phyloP scores from a whole-genome alignment of 1,140 invertebrate species.

The Spodoptera litura region DNA sequence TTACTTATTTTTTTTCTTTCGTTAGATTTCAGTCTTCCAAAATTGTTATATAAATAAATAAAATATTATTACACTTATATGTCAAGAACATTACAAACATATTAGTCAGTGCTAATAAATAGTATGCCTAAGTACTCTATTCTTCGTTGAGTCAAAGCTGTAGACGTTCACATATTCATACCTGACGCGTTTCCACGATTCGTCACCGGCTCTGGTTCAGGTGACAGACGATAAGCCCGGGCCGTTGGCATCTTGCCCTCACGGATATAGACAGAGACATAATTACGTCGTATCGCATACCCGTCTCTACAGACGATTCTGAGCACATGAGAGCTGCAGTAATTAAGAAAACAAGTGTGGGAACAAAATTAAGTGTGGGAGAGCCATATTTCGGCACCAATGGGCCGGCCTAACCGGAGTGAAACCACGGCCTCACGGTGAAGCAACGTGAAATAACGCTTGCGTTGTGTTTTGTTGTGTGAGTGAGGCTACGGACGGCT shows the following conservation, averaged over 20 bases:
- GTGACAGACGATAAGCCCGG: constrained; percentile 70
- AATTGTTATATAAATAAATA: too few species aligned
- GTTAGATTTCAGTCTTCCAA: too few species aligned
- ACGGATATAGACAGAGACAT: constrained; percentile 75
- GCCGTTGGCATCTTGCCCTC: constrained; percentile 74
- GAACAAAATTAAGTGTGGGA: too few species aligned
- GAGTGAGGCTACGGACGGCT: too few species aligned
- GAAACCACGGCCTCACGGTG: too few species aligned
- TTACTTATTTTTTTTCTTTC: too few species aligned
- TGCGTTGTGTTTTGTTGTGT: too few species aligned
- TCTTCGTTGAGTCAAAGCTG: constrained; percentile 14
- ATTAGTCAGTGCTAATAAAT: neutral
- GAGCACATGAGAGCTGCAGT: constrained; percentile 7
- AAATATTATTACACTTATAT: neutral
- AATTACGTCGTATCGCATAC: constrained; percentile 57
- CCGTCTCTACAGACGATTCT: neutral
- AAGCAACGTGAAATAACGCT: too few species aligned
- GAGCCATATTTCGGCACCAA: too few species aligned
- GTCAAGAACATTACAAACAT: neutral
- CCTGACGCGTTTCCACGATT: constrained; percentile 56
- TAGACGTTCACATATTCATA: constrained; percentile 16
- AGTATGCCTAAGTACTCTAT: neutral
- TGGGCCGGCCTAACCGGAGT: too few species aligned
- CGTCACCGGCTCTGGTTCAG: constrained; percentile 67
- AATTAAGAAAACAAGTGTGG: neutral